Percentiles rank a stretch among this genome's conserved stretches.
phyloP scores from a whole-genome alignment of 2,888 invertebrate genomes.

The Doris montereyensis region DNA sequence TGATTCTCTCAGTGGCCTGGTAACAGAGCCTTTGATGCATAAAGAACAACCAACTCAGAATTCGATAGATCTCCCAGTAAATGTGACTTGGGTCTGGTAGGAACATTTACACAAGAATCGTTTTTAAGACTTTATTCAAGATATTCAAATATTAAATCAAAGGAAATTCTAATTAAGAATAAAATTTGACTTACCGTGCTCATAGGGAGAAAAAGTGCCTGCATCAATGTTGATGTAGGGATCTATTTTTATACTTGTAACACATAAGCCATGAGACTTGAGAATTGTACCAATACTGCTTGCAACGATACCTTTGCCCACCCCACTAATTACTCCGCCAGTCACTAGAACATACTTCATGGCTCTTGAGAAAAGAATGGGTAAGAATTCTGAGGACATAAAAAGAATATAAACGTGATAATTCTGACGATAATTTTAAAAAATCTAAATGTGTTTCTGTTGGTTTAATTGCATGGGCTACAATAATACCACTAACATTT shows the following conservation, averaged over 20 bases:
- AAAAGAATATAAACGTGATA: too few relatives aligned
- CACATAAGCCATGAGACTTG: slow-evolving; percentile 94
- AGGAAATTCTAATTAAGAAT: slow-evolving; percentile 1
- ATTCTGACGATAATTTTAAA: too few relatives aligned
- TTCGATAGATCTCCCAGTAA: too few relatives aligned
- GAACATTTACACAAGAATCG: not conserved
- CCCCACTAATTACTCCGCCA: slow-evolving; percentile 99
- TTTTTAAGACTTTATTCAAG: not conserved
- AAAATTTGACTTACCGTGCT: slow-evolving; percentile 83
- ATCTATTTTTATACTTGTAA: slow-evolving; percentile 99
- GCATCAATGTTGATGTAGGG: slow-evolving; percentile 99
- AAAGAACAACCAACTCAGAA: too few relatives aligned
- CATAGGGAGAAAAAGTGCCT: slow-evolving; percentile 98
- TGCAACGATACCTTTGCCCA: slow-evolving; percentile 77
- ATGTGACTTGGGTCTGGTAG: not conserved
- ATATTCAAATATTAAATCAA: not conserved
- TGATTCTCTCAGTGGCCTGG: too few relatives aligned
- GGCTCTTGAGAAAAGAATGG: too few relatives aligned
- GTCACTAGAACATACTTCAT: slow-evolving; percentile 99
- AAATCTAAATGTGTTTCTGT: too few relatives aligned
- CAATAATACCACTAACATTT: too few relatives aligned
- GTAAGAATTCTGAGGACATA: too few relatives aligned
- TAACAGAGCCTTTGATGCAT: too few relatives aligned
- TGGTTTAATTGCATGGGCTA: too few relatives aligned
- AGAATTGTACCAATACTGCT: slow-evolving; percentile 76